Conservation (phyloP, 1,140 invertebrate genomes). For the Drosophila yakuba region DNA sequence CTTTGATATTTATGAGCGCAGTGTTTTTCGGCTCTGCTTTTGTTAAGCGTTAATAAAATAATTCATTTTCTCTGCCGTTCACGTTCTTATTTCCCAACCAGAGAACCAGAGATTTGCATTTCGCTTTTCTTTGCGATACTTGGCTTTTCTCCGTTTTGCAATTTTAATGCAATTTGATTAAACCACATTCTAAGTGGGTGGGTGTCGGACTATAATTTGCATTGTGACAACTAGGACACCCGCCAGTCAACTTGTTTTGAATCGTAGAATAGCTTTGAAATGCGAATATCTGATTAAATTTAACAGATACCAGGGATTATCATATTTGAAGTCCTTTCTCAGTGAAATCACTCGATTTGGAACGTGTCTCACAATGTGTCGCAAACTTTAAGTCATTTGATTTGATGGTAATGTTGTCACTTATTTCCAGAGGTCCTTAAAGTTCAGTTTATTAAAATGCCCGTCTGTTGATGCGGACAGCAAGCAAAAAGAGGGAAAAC, state of each 20-base stretch:
- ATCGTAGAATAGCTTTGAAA: conserved; percentile 14
- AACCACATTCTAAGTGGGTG: conserved; percentile 36
- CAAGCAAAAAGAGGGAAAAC: conserved; percentile 17
- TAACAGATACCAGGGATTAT: neutral
- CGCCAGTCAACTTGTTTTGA: conserved; percentile 45
- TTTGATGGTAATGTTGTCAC: conserved; percentile 59
- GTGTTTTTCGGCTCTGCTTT: conserved; percentile 8
- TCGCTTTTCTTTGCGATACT: conserved; percentile 6
- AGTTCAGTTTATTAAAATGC: conserved; percentile 46
- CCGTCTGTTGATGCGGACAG: conserved; percentile 24
- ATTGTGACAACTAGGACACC: conserved; percentile 42
- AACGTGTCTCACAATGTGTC: conserved; percentile 7
- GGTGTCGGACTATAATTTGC: conserved; percentile 41
- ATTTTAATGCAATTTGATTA: conserved; percentile 53
- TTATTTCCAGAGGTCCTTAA: conserved; percentile 33
- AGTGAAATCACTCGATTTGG: neutral
- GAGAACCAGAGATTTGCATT: conserved; percentile 37
- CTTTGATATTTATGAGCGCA: conserved; percentile 44
- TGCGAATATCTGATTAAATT: neutral
- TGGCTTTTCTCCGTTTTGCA: conserved; percentile 12
- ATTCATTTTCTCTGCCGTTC: conserved; percentile 31
- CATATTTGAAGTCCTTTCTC: neutral
- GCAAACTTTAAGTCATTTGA: conserved; percentile 35
- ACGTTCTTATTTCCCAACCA: conserved; percentile 25
- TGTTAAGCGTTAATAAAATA: conserved; percentile 49